A percentile compares a stretch with the other conserved stretches of the same genome.
These are phyloP conservation scores for Caranx ignobilis DNA, from an alignment of 2,113 vertebrate genomes.

Conservation along the genomic window DNA sequence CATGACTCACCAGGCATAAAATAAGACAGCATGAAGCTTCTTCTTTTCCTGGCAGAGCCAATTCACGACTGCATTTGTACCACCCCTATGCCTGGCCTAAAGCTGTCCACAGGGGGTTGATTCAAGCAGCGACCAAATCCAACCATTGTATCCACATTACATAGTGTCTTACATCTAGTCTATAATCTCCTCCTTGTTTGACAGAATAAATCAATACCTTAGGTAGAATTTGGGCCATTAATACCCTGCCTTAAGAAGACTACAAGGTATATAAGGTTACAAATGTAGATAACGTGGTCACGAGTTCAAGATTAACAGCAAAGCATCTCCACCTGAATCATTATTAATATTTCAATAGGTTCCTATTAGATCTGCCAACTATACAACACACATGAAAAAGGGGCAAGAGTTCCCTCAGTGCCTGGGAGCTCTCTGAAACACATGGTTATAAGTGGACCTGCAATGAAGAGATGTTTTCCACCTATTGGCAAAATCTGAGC, in stretches of 20 bases:
- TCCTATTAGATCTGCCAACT: not conserved
- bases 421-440: too few species aligned
- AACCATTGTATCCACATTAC: conserved; percentile 31
- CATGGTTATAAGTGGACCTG: too few species aligned
- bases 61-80: conserved; percentile 41
- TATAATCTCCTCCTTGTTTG: conserved; percentile 23
- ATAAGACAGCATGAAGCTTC: conserved; percentile 53
- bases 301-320: not conserved
- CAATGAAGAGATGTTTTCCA: too few species aligned
- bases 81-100: conserved; percentile 35
- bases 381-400: not conserved
- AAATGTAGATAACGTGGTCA: not conserved
- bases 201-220: conserved; percentile 2
- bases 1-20: conserved; percentile 76
- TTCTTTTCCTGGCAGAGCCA: conserved; percentile 47
- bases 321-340: not conserved
- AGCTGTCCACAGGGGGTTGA: conserved; percentile 37
- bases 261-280: not conserved
- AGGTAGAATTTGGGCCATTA: not conserved
- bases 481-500: not conserved
- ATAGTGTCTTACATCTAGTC: not conserved
- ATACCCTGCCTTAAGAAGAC: not conserved
- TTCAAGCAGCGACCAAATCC: conserved; percentile 39
- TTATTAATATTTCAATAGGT: not conserved
- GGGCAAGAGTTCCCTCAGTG: too few species aligned